These are phyloP conservation scores for Helostoma temminkii DNA, from an alignment of 2,797 vertebrate genomes.

Conservation along the genomic window DNA sequence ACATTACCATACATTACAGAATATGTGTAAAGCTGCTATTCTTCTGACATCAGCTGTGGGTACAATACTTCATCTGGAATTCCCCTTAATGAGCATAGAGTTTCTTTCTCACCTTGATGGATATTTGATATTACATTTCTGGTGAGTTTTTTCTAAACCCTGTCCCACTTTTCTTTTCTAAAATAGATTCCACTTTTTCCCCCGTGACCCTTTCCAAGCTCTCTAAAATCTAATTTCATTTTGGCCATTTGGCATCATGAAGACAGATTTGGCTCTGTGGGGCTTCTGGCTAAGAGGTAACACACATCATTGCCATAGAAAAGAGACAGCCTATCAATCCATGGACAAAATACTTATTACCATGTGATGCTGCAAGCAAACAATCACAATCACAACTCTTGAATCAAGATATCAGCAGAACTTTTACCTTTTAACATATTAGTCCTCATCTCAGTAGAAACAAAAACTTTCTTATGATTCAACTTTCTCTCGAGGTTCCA, in stretches of 20 bases:
- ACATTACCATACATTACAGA: background rate
- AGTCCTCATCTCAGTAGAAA: background rate
- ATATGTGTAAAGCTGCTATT: background rate
- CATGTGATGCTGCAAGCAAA: conserved; percentile 38
- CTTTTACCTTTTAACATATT: conserved; percentile 14
- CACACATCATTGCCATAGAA: conserved; percentile 50
- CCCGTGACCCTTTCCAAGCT: conserved; percentile 33
- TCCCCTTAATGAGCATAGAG: conserved; percentile 4
- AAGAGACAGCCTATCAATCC: conserved; percentile 55
- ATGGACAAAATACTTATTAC: conserved; percentile 44
- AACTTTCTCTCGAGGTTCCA: conserved; percentile 3
- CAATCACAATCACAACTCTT: conserved; percentile 28
- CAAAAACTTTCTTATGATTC: conserved; percentile 12
- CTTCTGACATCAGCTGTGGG: background rate
- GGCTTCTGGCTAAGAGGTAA: conserved; percentile 57
- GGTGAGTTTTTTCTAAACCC: conserved; percentile 49
- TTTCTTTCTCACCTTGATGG: conserved; percentile 38
- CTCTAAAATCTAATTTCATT: conserved; percentile 65
- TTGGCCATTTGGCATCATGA: conserved; percentile 68
- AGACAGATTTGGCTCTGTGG: conserved; percentile 57
- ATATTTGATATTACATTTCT: conserved; percentile 49
- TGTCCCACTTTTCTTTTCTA: conserved; percentile 56
- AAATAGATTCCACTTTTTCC: conserved; percentile 59
- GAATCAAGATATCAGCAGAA: conserved; percentile 2
- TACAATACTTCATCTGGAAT: background rate